Conservation (phyloP, 1,140 invertebrate species). For the Drosophila melanica region DNA sequence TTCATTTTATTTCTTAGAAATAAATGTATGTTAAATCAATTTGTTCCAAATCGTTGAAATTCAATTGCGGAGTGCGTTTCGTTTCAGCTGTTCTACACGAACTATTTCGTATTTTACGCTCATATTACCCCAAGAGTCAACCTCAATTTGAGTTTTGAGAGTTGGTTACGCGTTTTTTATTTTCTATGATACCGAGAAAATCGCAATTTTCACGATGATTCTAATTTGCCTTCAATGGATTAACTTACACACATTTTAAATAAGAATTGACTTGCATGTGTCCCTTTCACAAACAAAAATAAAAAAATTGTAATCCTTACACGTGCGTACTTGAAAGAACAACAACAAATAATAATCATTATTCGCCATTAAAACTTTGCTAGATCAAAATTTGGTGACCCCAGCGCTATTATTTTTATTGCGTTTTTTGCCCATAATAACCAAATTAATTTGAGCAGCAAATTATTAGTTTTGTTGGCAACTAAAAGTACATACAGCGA, state of each 20-base stretch:
- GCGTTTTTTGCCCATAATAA: too few species aligned
- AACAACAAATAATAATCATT: too few species aligned
- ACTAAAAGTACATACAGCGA: too few species aligned
- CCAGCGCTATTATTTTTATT: too few species aligned
- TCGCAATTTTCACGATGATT: slow-evolving; percentile 71
- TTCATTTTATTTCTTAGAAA: slow-evolving; percentile 77
- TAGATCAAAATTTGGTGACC: too few species aligned
- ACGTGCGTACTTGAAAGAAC: too few species aligned
- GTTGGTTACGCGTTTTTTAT: slow-evolving; percentile 63
- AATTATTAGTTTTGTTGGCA: too few species aligned
- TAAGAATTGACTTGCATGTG: not conserved
- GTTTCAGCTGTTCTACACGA: slow-evolving; percentile 67
- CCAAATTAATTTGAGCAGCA: too few species aligned
- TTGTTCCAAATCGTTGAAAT: slow-evolving; percentile 75
- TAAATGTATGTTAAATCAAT: slow-evolving; percentile 69
- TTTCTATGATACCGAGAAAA: slow-evolving; percentile 61
- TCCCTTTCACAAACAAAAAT: too few species aligned
- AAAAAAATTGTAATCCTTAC: too few species aligned
- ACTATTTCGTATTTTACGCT: slow-evolving; percentile 68
- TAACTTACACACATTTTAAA: slow-evolving; percentile 51
- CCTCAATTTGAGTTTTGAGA: slow-evolving; percentile 32
- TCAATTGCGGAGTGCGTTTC: slow-evolving; percentile 62
- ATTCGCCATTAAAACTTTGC: too few species aligned
- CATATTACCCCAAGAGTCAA: slow-evolving; percentile 43
- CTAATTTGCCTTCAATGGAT: slow-evolving; percentile 66